phyloP scores from a whole-genome alignment of 1,140 invertebrate genomes.

The Coelopa frigida region DNA sequence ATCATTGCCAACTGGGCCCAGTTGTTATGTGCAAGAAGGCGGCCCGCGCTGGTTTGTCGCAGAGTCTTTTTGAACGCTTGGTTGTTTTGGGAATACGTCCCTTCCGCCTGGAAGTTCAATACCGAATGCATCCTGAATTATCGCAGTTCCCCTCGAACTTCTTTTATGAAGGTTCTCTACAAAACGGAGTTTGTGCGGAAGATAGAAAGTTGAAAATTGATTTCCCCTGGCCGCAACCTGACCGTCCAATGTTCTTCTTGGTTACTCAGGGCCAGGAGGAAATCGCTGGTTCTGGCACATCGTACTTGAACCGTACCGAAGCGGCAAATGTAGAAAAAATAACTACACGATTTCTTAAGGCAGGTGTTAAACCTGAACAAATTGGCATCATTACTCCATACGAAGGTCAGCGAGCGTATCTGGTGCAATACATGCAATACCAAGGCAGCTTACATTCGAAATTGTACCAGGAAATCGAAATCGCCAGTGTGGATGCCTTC shows the following conservation, averaged over 20 bases:
- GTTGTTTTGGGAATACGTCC: conserved; percentile 94
- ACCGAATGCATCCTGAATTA: conserved; percentile 97
- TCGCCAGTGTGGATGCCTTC: conserved; percentile 99
- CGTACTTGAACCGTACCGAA: conserved; percentile 97
- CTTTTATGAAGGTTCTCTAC: conserved; percentile 97
- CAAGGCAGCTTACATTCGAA: conserved; percentile 95
- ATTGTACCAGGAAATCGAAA: conserved; percentile 97
- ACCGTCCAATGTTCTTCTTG: conserved; percentile 99
- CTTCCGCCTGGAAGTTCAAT: conserved; percentile 95
- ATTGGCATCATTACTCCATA: conserved; percentile 99
- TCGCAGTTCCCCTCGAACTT: conserved; percentile 98
- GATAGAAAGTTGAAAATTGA: conserved; percentile 88
- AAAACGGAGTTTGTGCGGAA: conserved; percentile 96
- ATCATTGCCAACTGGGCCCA: conserved; percentile 97
- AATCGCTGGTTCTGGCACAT: conserved; percentile 96
- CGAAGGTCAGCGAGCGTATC: conserved; percentile 95
- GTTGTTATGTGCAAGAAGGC: conserved; percentile 99
- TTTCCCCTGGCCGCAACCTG: conserved; percentile 94
- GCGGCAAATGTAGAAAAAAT: conserved; percentile 98
- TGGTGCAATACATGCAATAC: conserved; percentile 99
- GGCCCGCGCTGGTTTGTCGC: conserved; percentile 90
- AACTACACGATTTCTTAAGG: conserved; percentile 85
- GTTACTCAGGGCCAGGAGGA: conserved; percentile 98
- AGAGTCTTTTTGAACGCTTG: conserved; percentile 94
- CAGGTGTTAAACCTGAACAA: conserved; percentile 94